Conservation (phyloP, 2,888 invertebrate species). For the Dolomedes plantarius region DNA sequence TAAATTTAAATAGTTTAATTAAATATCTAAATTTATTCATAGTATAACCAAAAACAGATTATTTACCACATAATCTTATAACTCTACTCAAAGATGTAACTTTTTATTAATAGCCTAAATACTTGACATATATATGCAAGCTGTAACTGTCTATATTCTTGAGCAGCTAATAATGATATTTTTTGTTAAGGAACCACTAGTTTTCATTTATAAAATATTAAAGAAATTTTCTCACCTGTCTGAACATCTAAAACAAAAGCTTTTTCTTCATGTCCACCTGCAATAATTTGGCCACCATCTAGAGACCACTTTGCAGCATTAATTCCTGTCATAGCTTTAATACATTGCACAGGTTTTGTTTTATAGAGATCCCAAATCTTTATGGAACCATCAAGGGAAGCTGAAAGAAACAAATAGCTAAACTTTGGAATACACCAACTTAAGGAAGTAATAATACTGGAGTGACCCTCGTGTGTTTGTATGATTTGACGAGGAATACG, state of each 20-base stretch:
- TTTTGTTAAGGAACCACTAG: too few species aligned
- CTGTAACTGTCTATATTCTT: too few species aligned
- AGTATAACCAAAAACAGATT: too few species aligned
- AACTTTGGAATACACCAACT: constrained; percentile 43
- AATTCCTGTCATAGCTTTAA: constrained; percentile 73
- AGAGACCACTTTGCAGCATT: constrained; percentile 76
- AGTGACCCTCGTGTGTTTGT: constrained; percentile 18
- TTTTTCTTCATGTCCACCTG: constrained; percentile 76
- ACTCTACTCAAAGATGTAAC: too few species aligned
- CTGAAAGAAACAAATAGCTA: constrained; percentile 76
- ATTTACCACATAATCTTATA: too few species aligned
- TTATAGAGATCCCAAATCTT: constrained; percentile 76
- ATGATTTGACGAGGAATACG: constrained; percentile 19
- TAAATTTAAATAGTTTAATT: too few species aligned
- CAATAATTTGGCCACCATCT: constrained; percentile 75
- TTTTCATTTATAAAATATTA: too few species aligned
- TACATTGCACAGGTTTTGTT: constrained; percentile 8
- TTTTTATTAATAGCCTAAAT: too few species aligned
- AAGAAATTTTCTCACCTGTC: constrained; percentile 38
- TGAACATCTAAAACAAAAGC: constrained; percentile 76
- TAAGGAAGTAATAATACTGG: constrained; percentile 25
- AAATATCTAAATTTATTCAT: too few species aligned
- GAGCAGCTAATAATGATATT: too few species aligned
- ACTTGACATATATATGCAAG: too few species aligned
- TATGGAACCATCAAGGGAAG: constrained; percentile 76